phyloP scores from a whole-genome alignment of 1,140 invertebrate genomes.

The Hylyphantes graminicola region DNA sequence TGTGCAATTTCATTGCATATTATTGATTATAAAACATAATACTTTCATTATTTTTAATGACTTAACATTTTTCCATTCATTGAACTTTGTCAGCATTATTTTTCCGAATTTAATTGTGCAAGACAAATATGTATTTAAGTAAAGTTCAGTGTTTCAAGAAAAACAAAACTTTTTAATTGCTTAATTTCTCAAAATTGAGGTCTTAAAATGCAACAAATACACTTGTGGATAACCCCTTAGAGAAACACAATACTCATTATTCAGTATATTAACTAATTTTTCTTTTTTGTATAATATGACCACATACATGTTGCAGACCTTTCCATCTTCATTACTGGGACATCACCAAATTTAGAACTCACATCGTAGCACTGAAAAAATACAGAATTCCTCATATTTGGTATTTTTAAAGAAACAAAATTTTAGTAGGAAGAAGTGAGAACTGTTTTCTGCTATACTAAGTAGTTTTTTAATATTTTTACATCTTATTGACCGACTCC shows the following conservation, averaged over 20 bases:
- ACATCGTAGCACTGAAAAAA: slow-evolving; percentile 85
- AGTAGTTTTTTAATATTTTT: slow-evolving; percentile 10
- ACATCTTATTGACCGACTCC: background rate
- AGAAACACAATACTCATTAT: background rate
- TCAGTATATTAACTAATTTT: background rate
- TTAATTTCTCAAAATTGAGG: background rate
- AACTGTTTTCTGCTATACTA: too few relatives aligned
- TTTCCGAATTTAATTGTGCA: too few relatives aligned
- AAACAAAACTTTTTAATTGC: too few relatives aligned
- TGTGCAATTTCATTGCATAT: too few relatives aligned
- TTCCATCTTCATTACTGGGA: slow-evolving; percentile 88
- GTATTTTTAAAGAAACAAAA: background rate
- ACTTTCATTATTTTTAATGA: too few relatives aligned
- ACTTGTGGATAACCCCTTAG: background rate
- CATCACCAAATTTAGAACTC: slow-evolving; percentile 76
- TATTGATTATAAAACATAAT: too few relatives aligned
- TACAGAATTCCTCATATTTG: slow-evolving; percentile 18
- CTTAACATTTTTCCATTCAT: too few relatives aligned
- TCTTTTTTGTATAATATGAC: slow-evolving; percentile 62
- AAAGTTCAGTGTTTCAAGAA: too few relatives aligned
- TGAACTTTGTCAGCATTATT: too few relatives aligned
- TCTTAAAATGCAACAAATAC: background rate
- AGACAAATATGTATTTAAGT: too few relatives aligned
- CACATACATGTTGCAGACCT: slow-evolving; percentile 83
- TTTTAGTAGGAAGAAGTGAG: too few relatives aligned